phyloP scores from a whole-genome alignment of 2,113 vertebrate species.

The Psammodynastes pulverulentus region DNA sequence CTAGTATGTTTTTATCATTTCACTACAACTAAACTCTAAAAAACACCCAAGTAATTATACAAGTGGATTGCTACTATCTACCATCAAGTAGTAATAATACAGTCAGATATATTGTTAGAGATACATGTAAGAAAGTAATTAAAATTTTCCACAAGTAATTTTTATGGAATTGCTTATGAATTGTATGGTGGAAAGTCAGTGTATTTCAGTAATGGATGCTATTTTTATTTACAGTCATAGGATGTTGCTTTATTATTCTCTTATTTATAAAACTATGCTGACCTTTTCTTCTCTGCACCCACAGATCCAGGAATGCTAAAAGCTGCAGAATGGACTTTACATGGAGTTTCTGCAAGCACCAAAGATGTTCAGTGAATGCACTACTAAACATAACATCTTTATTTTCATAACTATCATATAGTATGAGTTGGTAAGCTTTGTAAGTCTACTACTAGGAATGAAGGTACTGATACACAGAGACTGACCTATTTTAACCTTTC shows the following conservation, averaged over 20 bases:
- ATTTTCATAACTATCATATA: slow-evolving; percentile 64
- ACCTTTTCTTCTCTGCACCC: neutral
- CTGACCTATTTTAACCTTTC: slow-evolving; percentile 55
- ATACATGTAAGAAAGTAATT: neutral
- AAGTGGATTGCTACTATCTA: neutral
- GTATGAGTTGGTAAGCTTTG: slow-evolving; percentile 52
- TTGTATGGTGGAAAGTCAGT: neutral
- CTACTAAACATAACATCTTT: slow-evolving; percentile 60
- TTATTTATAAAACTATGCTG: neutral
- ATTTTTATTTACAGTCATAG: neutral
- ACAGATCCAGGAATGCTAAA: slow-evolving; percentile 40
- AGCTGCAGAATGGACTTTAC: slow-evolving; percentile 32
- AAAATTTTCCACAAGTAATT: neutral
- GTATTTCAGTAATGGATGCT: neutral
- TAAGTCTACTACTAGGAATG: slow-evolving; percentile 49
- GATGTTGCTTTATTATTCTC: neutral
- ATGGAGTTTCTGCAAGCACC: slow-evolving; percentile 68
- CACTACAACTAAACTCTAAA: neutral
- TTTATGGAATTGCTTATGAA: neutral
- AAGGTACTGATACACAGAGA: slow-evolving; percentile 42
- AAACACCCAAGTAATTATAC: neutral
- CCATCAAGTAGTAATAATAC: neutral
- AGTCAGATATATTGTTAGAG: neutral
- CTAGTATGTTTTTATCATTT: neutral
- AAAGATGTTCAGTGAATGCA: slow-evolving; percentile 66